phyloP scores from a whole-genome alignment of 1,140 invertebrate species.

The Drusus annulatus region DNA sequence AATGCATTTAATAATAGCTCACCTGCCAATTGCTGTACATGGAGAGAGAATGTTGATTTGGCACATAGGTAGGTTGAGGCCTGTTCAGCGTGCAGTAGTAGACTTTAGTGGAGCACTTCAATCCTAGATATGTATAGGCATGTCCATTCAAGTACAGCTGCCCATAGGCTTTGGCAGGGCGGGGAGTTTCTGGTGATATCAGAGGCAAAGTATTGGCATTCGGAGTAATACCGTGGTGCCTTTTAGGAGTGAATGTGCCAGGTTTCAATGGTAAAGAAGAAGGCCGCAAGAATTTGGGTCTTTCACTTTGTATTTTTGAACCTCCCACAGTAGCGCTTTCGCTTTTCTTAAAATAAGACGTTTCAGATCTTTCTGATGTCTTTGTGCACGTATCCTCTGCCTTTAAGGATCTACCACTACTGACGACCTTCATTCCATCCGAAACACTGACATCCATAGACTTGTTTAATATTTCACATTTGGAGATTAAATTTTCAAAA shows the following conservation, averaged over 20 bases:
- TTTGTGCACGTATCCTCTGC: conserved; percentile 45
- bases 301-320: conserved; percentile 63
- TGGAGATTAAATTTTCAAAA: conserved; percentile 73
- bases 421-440: conserved; percentile 26
- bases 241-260: conserved; percentile 84
- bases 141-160: conserved; percentile 92
- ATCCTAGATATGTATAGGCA: conserved; percentile 91
- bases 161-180: conserved; percentile 89
- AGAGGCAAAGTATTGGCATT: conserved; percentile 83
- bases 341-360: conserved; percentile 69
- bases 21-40: conserved; percentile 99
- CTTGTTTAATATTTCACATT: conserved; percentile 70
- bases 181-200: conserved; percentile 91
- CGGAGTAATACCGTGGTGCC: conserved; percentile 83
- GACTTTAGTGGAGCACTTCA: conserved; percentile 91
- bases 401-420: conserved; percentile 42
- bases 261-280: conserved; percentile 86
- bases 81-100: conserved; percentile 95
- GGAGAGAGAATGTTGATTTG: conserved; percentile 90
- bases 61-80: conserved; percentile 95
- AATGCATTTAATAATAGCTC: conserved; percentile 48
- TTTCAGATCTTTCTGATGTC: conserved; percentile 67
- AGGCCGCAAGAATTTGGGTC: conserved; percentile 82
- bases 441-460: conserved; percentile 61
- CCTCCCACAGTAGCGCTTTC: conserved; percentile 57